Evolutionary conservation across 2,888 invertebrate genomes (phyloP).

Genomic region (Ochlodes sylvanus): DNA sequence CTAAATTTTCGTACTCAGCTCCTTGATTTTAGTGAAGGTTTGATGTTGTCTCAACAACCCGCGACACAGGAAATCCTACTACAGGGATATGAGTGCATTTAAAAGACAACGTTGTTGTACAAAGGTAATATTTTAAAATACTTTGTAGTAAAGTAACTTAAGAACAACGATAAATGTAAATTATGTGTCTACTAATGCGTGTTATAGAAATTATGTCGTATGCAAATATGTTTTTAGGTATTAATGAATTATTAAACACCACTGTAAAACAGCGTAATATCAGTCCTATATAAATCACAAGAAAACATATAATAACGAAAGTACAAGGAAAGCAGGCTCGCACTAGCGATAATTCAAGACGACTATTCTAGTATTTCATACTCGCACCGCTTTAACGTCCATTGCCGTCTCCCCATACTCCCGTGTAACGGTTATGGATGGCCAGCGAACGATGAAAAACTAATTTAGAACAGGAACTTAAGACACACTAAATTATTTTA

Average conservation of each 20-base stretch:
- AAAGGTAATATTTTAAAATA: no score
- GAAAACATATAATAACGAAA: slow-evolving; percentile 44
- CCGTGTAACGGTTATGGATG: slow-evolving; percentile 33
- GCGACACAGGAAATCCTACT: no score
- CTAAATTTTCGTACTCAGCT: no score
- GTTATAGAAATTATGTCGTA: not conserved
- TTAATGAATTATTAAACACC: slow-evolving; percentile 1
- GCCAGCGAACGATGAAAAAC: slow-evolving; percentile 38
- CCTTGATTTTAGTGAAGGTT: no score
- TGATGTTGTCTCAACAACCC: no score
- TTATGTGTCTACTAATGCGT: not conserved
- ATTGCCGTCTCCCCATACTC: slow-evolving; percentile 40
- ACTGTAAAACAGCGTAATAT: not conserved
- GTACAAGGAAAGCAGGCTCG: slow-evolving; percentile 45
- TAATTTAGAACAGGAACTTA: slow-evolving; percentile 38
- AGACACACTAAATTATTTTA: slow-evolving; percentile 38
- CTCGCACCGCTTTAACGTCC: slow-evolving; percentile 41
- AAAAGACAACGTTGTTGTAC: no score
- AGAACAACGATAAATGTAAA: not conserved
- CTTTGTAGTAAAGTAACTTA: no score
- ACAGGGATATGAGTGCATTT: no score
- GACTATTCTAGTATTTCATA: slow-evolving; percentile 47
- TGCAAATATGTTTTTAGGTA: slow-evolving; percentile 4
- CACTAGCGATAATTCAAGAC: slow-evolving; percentile 46
- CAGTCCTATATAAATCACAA: slow-evolving; percentile 41